Percentiles rank a stretch among this genome's conserved stretches.
Conservation (phyloP, 2,888 invertebrate species). For the Polia nebulosa region DNA sequence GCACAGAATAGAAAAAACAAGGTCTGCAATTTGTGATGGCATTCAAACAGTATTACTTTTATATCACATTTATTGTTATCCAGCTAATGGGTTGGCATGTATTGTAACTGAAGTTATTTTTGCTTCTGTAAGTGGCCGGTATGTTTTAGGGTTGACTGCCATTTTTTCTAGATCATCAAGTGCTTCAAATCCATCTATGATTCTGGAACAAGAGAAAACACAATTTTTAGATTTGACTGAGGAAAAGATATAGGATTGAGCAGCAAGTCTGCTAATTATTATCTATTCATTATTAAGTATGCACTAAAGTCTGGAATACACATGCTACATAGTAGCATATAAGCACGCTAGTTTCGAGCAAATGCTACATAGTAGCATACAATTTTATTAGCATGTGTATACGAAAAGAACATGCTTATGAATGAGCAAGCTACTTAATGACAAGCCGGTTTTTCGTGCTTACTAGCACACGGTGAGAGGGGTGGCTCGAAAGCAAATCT, state of each 20-base stretch:
- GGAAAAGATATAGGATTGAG: background rate
- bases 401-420: no score
- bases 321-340: no score
- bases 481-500: no score
- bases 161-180: conserved; percentile 99
- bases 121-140: conserved; percentile 96
- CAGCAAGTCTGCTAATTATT: background rate
- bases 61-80: conserved; percentile 76
- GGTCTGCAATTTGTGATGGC: no score
- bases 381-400: no score
- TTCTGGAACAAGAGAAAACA: conserved; percentile 91
- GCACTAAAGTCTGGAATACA: no score
- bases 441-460: no score
- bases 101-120: conserved; percentile 97
- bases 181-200: conserved; percentile 99
- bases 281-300: background rate
- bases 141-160: conserved; percentile 98
- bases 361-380: no score
- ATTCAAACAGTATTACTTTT: conserved; percentile 23
- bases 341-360: no score
- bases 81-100: conserved; percentile 99
- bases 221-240: background rate
- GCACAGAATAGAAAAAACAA: no score
- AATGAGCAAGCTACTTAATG: no score
- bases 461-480: no score